Evolutionary conservation across 2,888 invertebrate species (phyloP), one percentile per base, ranked within the genome.

Genomic region (Amiota mariae): DNA sequence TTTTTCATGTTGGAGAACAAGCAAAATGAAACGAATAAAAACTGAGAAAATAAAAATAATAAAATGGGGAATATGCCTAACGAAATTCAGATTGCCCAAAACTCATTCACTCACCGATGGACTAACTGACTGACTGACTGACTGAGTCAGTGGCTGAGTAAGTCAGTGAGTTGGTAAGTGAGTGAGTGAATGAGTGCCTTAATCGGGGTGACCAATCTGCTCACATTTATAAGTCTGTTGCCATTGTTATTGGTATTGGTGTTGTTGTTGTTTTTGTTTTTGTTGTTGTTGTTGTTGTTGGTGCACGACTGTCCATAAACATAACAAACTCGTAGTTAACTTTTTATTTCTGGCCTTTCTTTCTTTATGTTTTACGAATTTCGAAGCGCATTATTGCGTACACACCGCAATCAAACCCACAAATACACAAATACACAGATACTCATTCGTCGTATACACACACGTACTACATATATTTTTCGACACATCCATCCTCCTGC

Each of bases 251-350:
- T 36, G 36, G 0, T 36, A 6, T 24, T 24, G 36, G 2, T 36
- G 74, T 74, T 80, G 85, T 84, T 84, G 80, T 74, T 71, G 49
- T n/a, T n/a, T n/a, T n/a, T n/a, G n/a, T n/a, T n/a, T n/a, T n/a
- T n/a, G n/a, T n/a, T 36, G 36, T 6, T 36, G 36, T 24, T 24
- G 36, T 36, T 36, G 74, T 74, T 80, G 85, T 84, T 84, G 80
- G 75, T 71, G 49, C 54, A 48, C 70, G 56, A 72, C 78, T 78
- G 80, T 80, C 85, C 81, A 85, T 83, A 85, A 82, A 82, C 85
- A 81, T 82, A 86, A 85, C 84, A 82, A 85, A 86, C 85, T 86
- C 87, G 77, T 87, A 84, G 82, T 82, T 85, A 87, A 85, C 85
- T 83, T 86, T 85, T 87, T 82, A 82, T 85, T 86, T 82, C 81